Base-by-base conservation (phyloP, 2,113 vertebrate species). In the Lophotis ruficrista region DNA sequence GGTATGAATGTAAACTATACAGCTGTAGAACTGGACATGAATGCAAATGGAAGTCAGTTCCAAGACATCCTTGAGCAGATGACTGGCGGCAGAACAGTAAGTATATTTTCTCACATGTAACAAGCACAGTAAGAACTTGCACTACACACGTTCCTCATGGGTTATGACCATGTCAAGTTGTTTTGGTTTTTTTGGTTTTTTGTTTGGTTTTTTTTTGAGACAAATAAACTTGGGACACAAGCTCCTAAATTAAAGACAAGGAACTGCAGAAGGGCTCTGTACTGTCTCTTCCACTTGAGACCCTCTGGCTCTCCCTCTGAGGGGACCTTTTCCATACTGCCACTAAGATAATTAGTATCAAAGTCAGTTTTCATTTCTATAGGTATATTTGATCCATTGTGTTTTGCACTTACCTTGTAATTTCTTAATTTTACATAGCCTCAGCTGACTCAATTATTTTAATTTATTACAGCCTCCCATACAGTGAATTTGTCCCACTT, bases 1-100 rank as follows among this genome's bases (percentile, higher is more conserved):
- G 97, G 98, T 96, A 98, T 99, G 43, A 98, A 99, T 19, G 95
- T 99, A 2, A 96, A 95, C 37, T 99, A 99, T 61, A 99, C 98
- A 97, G 98, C 98, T 37, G 95, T 99, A 22, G 99, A 99, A 94
- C 90, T 99, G 97, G 99, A 99, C 35, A 81, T 93, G 94, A 98
- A 98, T 80, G 96, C 97, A 33, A 98, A 99, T 0, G 99, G 99
- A n/a, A 98, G 89, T 57, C 98, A 98, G 70, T 95, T 99, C 86
- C 99, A 99, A 78, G 98, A 99, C 1, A 81, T 98, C 45, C 98
- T 99, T 79, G 97, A 98, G 56, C 97, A 98, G 96, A 98, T 99
- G 96, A 99, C 99, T 0, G 99, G 99, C 25, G 98, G 96, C 80
- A 99, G 98, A 95, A 99, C 99, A 10, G 99, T 99, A 96, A 99